Conservation (phyloP, 53 echinoderm and acorn worm species). For the Temnopleurus reevesii region DNA sequence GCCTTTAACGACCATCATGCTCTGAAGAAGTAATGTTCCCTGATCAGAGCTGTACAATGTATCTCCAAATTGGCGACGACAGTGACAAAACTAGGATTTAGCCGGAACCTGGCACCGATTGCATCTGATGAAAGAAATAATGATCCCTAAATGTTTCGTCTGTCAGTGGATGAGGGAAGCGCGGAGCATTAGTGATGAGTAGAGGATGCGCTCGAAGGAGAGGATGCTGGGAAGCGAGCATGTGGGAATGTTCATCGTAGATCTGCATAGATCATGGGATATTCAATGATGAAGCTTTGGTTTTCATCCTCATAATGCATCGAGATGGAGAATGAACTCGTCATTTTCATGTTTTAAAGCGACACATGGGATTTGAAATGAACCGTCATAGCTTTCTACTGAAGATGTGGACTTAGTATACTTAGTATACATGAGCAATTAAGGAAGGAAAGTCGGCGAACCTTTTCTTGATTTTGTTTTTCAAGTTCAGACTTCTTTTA, state of each 20-base stretch:
- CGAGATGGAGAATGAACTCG: background rate
- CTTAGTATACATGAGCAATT: too few relatives aligned
- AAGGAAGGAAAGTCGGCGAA: too few relatives aligned
- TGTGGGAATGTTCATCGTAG: background rate
- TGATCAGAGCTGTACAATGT: background rate
- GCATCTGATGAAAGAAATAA: slow-evolving; percentile 32
- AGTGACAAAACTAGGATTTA: slow-evolving; percentile 48
- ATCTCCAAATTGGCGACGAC: slow-evolving; percentile 39
- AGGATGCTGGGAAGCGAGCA: background rate
- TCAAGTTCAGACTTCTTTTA: too few relatives aligned
- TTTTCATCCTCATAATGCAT: slow-evolving; percentile 12
- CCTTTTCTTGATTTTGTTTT: too few relatives aligned
- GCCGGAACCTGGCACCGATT: slow-evolving; percentile 52
- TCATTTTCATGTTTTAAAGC: slow-evolving; percentile 46
- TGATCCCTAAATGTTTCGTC: slow-evolving; percentile 58
- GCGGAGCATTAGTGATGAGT: background rate
- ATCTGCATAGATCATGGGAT: background rate
- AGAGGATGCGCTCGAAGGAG: too few relatives aligned
- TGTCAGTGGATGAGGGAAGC: slow-evolving; percentile 39
- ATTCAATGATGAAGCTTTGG: background rate
- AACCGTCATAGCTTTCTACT: background rate
- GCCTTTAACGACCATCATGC: too few relatives aligned
- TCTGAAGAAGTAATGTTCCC: background rate
- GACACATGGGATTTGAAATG: background rate
- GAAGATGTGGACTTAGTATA: background rate